phyloP scores from a whole-genome alignment of 2,888 invertebrate genomes.

The Drosophila mimica region DNA sequence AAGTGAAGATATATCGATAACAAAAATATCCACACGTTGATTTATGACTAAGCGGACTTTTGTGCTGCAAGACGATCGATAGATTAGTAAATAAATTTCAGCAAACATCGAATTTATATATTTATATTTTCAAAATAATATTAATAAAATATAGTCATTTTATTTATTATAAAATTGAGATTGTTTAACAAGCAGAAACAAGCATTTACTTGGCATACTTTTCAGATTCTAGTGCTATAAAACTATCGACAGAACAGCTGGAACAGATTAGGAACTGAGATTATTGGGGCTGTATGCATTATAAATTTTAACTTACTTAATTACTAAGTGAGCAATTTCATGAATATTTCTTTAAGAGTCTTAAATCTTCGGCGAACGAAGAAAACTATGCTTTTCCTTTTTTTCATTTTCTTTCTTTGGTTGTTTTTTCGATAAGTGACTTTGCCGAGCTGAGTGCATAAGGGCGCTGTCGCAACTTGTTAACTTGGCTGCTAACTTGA shows the following conservation, averaged over 20 bases:
- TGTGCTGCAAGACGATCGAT: not conserved
- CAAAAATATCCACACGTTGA: not conserved
- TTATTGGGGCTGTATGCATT: not conserved
- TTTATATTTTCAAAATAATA: not conserved
- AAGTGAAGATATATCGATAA: too few species aligned
- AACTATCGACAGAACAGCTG: not conserved
- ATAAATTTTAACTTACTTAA: not conserved
- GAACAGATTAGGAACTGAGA: not conserved
- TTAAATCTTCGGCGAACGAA: not conserved
- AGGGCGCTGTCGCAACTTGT: slow-evolving; percentile 35
- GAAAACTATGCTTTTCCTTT: not conserved
- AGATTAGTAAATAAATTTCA: not conserved
- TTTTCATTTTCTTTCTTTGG: not conserved
- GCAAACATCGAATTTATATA: too few species aligned
- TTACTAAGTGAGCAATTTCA: not conserved
- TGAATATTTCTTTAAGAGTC: not conserved
- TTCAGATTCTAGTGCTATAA: not conserved
- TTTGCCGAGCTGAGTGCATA: slow-evolving; percentile 31
- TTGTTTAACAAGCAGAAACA: too few species aligned
- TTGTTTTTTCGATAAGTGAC: slow-evolving; percentile 31
- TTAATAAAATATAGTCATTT: not conserved
- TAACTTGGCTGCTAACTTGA: slow-evolving; percentile 40
- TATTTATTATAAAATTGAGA: not conserved
- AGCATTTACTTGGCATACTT: too few species aligned
- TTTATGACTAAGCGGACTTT: not conserved